phyloP scores from a whole-genome alignment of 2,888 invertebrate genomes.

The Chaitophorus viminalis region DNA sequence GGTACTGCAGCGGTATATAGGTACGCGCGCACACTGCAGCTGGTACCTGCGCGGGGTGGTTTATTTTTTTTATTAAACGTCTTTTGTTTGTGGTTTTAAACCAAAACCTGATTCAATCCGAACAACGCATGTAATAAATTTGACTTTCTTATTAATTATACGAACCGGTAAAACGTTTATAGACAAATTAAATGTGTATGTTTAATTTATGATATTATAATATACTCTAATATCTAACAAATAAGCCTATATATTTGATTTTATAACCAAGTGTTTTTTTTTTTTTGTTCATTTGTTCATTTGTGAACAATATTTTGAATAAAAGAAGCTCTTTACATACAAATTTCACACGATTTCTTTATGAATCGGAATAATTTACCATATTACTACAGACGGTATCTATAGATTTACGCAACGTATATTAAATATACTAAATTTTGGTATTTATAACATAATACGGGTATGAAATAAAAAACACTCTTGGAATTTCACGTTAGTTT shows the following conservation, averaged over 20 bases:
- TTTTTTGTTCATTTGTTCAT: background rate
- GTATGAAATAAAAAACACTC: background rate
- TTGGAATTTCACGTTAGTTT: too few species aligned
- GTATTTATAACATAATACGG: too few species aligned
- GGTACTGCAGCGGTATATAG: too few species aligned
- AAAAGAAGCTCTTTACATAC: background rate
- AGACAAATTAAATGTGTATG: background rate
- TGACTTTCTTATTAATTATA: background rate
- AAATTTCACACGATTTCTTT: too few species aligned
- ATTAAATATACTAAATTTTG: too few species aligned
- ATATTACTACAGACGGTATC: background rate
- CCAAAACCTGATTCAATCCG: conserved; percentile 4
- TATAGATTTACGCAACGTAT: too few species aligned
- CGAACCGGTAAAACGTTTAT: background rate
- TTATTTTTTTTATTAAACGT: conserved; percentile 5
- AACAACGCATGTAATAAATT: conserved; percentile 6
- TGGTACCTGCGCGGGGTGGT: background rate
- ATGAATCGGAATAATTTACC: background rate
- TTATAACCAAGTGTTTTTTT: background rate
- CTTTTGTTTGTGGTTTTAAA: background rate
- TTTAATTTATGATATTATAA: background rate
- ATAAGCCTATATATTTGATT: background rate
- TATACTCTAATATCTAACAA: background rate
- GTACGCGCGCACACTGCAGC: too few species aligned
- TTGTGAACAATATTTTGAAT: background rate